Conservation (phyloP, 1,140 invertebrate genomes). For the Drosophila ercepeae region DNA sequence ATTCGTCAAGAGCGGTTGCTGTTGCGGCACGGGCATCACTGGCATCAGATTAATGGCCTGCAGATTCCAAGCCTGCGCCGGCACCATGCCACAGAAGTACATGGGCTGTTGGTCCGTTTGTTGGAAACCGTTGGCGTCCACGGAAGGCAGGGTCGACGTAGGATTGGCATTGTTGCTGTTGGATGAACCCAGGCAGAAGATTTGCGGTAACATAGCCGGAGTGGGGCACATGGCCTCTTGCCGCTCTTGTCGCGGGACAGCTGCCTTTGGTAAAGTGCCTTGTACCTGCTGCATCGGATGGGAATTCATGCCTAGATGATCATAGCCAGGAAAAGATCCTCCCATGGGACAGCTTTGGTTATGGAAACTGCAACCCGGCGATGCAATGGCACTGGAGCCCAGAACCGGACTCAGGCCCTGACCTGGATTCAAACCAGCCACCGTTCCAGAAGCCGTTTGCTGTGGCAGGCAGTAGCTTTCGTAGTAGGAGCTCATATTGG, state of each 20-base stretch:
- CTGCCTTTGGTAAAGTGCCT: constrained; percentile 15
- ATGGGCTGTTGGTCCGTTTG: constrained; percentile 6
- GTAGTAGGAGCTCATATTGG: constrained; percentile 1
- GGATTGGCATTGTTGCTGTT: background rate
- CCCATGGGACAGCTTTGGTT: constrained; percentile 10
- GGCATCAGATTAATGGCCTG: constrained; percentile 16
- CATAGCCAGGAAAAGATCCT: constrained; percentile 8
- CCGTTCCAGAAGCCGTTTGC: background rate
- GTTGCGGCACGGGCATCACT: constrained; percentile 1
- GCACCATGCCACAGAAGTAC: constrained; percentile 16
- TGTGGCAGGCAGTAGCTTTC: constrained; percentile 4
- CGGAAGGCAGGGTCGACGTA: background rate
- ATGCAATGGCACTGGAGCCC: background rate
- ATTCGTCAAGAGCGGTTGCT: constrained; percentile 16
- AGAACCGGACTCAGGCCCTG: background rate
- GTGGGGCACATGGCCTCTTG: background rate
- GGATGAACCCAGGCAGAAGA: constrained; percentile 5
- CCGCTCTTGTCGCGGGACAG: constrained; percentile 12
- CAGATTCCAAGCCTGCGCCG: constrained; percentile 18
- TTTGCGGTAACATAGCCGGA: constrained; percentile 2
- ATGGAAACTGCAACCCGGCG: constrained; percentile 12
- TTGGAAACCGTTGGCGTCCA: background rate
- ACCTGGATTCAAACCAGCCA: background rate
- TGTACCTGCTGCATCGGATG: background rate
- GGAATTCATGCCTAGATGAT: background rate